A percentile compares a stretch with the other conserved stretches of the same genome.
Evolutionary conservation across 2,888 invertebrate genomes (phyloP).

Genomic region (Yponomeuta malinellus): DNA sequence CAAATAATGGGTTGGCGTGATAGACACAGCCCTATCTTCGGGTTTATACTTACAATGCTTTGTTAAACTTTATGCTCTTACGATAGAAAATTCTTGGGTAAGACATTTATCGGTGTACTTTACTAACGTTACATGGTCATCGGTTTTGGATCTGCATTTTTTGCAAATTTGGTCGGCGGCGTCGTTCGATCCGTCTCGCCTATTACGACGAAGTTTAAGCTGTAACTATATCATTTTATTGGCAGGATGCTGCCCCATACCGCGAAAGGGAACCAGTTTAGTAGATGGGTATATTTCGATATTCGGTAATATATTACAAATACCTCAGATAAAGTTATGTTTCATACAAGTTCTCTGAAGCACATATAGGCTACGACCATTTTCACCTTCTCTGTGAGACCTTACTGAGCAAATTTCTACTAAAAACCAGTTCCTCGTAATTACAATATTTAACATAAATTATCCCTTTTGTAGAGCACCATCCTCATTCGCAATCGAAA

Average conservation of each 20-base stretch:
- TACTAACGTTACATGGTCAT: slow-evolving; percentile 34
- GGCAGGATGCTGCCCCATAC: slow-evolving; percentile 24
- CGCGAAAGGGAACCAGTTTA: slow-evolving; percentile 32
- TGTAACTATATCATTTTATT: slow-evolving; percentile 58
- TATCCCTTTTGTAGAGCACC: slow-evolving; percentile 31
- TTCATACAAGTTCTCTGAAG: too few relatives aligned
- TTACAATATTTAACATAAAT: slow-evolving; percentile 1
- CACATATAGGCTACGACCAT: not conserved
- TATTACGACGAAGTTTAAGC: slow-evolving; percentile 47
- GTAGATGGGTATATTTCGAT: slow-evolving; percentile 14
- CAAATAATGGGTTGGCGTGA: too few relatives aligned
- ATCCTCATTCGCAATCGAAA: slow-evolving; percentile 39
- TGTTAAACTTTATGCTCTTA: too few relatives aligned
- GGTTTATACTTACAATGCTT: too few relatives aligned
- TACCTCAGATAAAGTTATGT: too few relatives aligned
- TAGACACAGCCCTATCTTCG: too few relatives aligned
- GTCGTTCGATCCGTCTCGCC: slow-evolving; percentile 47
- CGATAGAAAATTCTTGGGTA: too few relatives aligned
- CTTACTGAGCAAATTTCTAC: not conserved
- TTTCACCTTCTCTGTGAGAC: not conserved
- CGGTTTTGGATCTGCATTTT: slow-evolving; percentile 47
- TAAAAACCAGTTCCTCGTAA: not conserved
- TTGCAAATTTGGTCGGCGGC: slow-evolving; percentile 47
- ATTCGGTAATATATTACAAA: not conserved
- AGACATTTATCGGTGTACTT: slow-evolving; percentile 14